Evolutionary conservation across 2,113 vertebrate species (phyloP).

Genomic region (Callaeas wilsoni): DNA sequence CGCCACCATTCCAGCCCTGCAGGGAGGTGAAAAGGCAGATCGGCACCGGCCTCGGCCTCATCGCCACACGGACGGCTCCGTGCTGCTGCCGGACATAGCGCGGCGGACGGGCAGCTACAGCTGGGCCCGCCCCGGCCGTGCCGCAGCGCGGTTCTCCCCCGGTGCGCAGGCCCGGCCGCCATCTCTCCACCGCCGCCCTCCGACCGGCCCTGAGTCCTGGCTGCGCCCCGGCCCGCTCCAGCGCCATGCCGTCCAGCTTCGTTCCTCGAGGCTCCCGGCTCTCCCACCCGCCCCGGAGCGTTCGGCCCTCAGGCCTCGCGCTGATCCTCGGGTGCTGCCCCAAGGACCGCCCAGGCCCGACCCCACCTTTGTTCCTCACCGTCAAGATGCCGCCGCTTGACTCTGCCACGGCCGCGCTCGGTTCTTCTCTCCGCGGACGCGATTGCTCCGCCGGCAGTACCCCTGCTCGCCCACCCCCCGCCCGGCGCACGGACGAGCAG

Average conservation of each 20-base stretch:
- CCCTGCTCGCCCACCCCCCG: neutral
- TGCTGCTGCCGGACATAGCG: neutral
- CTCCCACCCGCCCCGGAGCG: too few relatives aligned
- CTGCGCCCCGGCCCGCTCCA: neutral
- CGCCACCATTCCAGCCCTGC: rapidly evolving
- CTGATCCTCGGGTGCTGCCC: neutral
- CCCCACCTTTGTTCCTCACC: neutral
- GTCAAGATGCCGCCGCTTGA: neutral
- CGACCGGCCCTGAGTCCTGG: neutral
- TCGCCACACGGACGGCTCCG: neutral
- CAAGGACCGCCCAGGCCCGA: neutral
- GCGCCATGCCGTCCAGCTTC: neutral
- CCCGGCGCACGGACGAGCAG: neutral
- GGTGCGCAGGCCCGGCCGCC: neutral
- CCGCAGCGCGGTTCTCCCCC: neutral
- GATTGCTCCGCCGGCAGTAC: neutral
- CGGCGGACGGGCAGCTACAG: neutral
- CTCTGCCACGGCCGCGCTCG: neutral
- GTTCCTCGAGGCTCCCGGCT: neutral
- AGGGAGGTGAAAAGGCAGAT: slow-evolving; percentile 70
- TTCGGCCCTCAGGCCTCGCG: neutral
- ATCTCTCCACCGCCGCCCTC: neutral
- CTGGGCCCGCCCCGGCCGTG: neutral
- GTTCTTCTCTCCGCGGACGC: neutral
- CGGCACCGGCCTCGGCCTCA: slow-evolving; percentile 2